A percentile compares a stretch with the other conserved stretches of the same genome.
These are phyloP conservation scores for Pristis pectinata DNA, from an alignment of 2,797 vertebrate species.

Conservation along the genomic window DNA sequence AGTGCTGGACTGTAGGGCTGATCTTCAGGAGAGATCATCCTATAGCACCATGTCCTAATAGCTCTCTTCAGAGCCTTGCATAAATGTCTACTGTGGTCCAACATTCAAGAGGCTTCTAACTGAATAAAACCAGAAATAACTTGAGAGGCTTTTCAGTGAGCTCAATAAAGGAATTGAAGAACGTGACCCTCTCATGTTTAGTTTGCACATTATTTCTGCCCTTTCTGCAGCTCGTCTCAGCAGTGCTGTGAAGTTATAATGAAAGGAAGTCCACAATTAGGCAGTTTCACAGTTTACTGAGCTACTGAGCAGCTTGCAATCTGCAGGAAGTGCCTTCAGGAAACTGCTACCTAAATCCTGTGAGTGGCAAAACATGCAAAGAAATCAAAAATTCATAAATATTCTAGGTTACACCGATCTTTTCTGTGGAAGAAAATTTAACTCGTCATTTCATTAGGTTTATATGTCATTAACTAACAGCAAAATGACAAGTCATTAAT, in stretches of 20 bases:
- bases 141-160: neutral
- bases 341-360: conserved; percentile 27
- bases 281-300: conserved; percentile 80
- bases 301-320: conserved; percentile 47
- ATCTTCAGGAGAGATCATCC: neutral
- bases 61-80: neutral
- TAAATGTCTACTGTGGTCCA: neutral
- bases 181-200: neutral
- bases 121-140: neutral
- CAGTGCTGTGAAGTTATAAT: conserved; percentile 76
- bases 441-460: neutral
- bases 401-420: neutral
- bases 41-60: neutral
- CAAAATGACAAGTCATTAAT: neutral
- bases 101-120: neutral
- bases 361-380: conserved; percentile 9
- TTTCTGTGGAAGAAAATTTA: neutral
- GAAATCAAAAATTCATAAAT: conserved; percentile 3
- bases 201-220: neutral
- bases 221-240: neutral
- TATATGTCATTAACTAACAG: neutral
- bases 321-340: conserved; percentile 30
- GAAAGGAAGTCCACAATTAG: conserved; percentile 94
- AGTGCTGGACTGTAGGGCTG: neutral
- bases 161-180: neutral